These are phyloP conservation scores for Odontesthes bonariensis DNA, from an alignment of 2,113 vertebrate species.

Conservation along the genomic window DNA sequence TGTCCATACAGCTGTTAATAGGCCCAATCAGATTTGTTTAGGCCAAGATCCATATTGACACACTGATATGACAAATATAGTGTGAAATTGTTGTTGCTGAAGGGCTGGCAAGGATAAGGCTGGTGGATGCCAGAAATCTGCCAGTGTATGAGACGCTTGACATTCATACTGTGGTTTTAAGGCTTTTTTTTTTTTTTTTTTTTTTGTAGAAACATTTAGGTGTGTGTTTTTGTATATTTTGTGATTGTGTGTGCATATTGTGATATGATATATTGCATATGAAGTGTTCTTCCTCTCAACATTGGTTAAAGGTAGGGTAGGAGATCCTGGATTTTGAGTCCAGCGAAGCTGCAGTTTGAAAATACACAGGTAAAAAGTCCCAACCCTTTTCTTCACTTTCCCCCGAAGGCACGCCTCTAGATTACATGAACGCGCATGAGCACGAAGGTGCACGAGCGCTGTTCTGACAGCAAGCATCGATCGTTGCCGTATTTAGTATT, in stretches of 20 bases:
- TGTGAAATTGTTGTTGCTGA: conserved; percentile 27
- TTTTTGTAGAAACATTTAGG: neutral
- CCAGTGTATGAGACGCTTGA: conserved; percentile 29
- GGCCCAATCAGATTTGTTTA: conserved; percentile 31
- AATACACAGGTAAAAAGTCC: too few species aligned
- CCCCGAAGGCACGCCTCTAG: too few species aligned
- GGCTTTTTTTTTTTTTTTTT: neutral
- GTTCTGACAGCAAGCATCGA: too few species aligned
- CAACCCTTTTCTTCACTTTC: too few species aligned
- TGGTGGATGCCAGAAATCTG: conserved; percentile 29
- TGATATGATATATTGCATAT: too few species aligned
- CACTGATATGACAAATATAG: conserved; percentile 34
- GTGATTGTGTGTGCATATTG: neutral
- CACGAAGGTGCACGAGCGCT: too few species aligned
- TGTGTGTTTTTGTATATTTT: neutral
- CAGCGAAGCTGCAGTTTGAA: too few species aligned
- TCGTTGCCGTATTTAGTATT: too few species aligned
- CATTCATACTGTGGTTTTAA: conserved; percentile 6
- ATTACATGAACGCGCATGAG: too few species aligned
- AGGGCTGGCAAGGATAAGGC: conserved; percentile 4
- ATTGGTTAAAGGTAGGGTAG: too few species aligned
- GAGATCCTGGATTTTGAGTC: too few species aligned
- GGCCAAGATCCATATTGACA: conserved; percentile 23
- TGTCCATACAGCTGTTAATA: conserved; percentile 15
- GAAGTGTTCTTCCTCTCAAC: neutral